Evolutionary conservation across 2,113 vertebrate genomes (phyloP).

Genomic region (Sylvia atricapilla): DNA sequence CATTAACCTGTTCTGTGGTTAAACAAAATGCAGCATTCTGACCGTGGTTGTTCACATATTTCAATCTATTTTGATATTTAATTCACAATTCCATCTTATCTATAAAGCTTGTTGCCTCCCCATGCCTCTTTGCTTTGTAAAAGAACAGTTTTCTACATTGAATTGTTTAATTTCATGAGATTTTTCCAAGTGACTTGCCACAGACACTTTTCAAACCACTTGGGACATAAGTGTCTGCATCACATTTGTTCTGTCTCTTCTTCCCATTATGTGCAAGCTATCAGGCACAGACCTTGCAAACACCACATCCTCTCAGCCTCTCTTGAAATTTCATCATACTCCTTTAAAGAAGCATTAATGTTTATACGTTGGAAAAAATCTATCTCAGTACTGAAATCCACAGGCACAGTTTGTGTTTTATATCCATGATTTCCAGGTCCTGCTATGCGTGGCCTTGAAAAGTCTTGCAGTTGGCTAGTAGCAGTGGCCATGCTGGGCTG

Average conservation of each 20-base stretch:
- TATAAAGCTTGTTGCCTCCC: background rate
- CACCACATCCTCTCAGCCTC: background rate
- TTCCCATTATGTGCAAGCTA: background rate
- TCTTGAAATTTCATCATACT: background rate
- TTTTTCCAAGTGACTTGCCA: slow-evolving; percentile 6
- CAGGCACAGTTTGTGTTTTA: background rate
- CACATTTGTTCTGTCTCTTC: background rate
- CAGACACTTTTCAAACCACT: background rate
- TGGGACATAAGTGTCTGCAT: background rate
- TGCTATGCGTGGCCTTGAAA: background rate
- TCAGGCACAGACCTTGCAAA: background rate
- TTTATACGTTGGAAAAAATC: background rate
- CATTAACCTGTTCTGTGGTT: background rate
- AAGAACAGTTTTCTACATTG: background rate
- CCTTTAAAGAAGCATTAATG: background rate
- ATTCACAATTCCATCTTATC: background rate
- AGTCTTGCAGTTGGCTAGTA: background rate
- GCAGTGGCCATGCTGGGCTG: background rate
- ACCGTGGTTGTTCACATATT: background rate
- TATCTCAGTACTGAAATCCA: background rate
- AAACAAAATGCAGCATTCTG: background rate
- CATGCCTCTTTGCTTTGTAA: background rate
- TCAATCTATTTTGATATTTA: background rate
- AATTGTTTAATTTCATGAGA: slow-evolving; percentile 6
- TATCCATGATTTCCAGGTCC: background rate